Percentiles rank a stretch among this genome's conserved stretches.
Conservation (phyloP, 2,113 vertebrate species). For the Brienomyrus brachyistius region DNA sequence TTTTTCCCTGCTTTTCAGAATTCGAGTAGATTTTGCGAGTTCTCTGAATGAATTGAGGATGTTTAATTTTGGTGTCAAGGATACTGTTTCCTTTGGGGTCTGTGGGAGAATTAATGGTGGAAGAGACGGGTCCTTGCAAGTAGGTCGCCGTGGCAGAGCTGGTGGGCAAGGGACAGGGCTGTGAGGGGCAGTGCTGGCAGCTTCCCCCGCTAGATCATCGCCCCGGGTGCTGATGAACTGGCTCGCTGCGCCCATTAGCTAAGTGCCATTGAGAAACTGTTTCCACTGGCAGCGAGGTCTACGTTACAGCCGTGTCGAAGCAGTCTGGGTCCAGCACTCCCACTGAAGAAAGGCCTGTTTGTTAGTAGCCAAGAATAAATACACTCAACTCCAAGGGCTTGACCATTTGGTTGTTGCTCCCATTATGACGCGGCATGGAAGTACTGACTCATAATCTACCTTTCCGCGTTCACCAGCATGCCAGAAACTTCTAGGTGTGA, state of each 20-base stretch:
- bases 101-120: background rate
- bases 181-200: background rate
- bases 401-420: background rate
- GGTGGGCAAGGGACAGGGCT: background rate
- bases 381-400: constrained; percentile 26
- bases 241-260: constrained; percentile 52
- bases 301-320: constrained; percentile 51
- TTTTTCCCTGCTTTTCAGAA: background rate
- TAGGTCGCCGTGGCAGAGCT: background rate
- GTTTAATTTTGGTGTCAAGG: background rate
- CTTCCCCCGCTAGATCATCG: background rate
- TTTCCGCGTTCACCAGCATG: background rate
- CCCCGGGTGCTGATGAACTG: constrained; percentile 9
- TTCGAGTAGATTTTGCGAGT: background rate
- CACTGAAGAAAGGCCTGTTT: constrained; percentile 50
- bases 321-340: constrained; percentile 58
- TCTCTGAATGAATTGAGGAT: background rate
- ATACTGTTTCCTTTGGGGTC: background rate
- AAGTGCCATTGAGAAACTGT: constrained; percentile 42
- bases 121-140: background rate
- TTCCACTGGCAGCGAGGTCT: constrained; percentile 54
- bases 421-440: background rate
- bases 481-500: background rate
- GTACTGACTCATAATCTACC: background rate
- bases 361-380: constrained; percentile 44